Evolutionary conservation across 2,113 vertebrate genomes (phyloP).

Genomic region (Phylloscopus trochilus): DNA sequence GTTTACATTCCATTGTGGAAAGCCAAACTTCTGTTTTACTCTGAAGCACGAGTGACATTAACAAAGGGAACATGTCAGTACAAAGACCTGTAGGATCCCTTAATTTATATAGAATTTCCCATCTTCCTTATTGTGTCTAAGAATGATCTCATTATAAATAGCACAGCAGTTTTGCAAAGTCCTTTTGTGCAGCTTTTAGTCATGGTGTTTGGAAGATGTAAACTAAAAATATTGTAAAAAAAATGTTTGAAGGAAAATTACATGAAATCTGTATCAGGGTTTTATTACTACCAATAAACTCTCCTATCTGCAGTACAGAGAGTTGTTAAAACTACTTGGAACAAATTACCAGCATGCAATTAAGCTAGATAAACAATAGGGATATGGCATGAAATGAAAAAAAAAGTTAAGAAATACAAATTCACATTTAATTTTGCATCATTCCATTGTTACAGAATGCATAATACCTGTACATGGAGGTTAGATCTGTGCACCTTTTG

Average conservation of each 20-base stretch:
- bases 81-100: background rate
- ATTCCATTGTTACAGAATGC: background rate
- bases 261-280: background rate
- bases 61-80: background rate
- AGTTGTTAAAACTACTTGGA: background rate
- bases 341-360: background rate
- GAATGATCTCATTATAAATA: background rate
- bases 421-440: background rate
- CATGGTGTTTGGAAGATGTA: rapidly evolving
- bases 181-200: background rate
- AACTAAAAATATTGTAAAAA: background rate
- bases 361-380: background rate
- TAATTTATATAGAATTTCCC: background rate
- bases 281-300: background rate
- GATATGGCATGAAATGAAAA: background rate
- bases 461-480: background rate
- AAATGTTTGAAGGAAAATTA: background rate
- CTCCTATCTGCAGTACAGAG: background rate
- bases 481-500: background rate
- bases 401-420: background rate
- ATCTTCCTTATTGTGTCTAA: background rate
- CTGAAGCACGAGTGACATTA: background rate
- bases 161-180: background rate
- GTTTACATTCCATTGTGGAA: background rate
- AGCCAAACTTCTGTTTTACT: background rate